These are phyloP conservation scores for Lepus europaeus DNA, from an alignment of 2,113 vertebrate species.

Conservation along the genomic window DNA sequence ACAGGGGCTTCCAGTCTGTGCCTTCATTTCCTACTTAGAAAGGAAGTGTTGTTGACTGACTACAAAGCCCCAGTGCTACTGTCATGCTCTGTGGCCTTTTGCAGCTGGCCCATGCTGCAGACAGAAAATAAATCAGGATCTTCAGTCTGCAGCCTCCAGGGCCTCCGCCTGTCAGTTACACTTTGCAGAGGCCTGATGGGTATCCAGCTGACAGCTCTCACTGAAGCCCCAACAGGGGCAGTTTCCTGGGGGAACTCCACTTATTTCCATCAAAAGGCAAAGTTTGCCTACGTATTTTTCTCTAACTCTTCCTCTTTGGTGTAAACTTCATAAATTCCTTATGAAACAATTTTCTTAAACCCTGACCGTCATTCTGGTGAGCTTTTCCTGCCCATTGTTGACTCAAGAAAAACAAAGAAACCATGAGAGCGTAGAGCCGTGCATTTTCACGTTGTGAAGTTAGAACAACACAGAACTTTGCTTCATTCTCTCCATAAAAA, in stretches of 20 bases:
- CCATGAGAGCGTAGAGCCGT: slow-evolving; percentile 31
- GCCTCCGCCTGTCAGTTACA: slow-evolving; percentile 34
- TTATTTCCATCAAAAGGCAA: slow-evolving; percentile 64
- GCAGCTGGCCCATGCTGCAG: slow-evolving; percentile 21
- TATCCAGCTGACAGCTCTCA: background rate
- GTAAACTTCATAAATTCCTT: slow-evolving; percentile 67
- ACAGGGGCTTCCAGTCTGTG: slow-evolving; percentile 82
- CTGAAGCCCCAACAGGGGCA: background rate
- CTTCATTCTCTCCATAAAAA: slow-evolving; percentile 49
- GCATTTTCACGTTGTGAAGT: slow-evolving; percentile 64
- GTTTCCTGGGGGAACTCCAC: slow-evolving; percentile 16
- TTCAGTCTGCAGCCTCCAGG: slow-evolving; percentile 58
- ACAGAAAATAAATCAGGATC: slow-evolving; percentile 60
- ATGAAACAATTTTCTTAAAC: slow-evolving; percentile 70
- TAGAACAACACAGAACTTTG: slow-evolving; percentile 69
- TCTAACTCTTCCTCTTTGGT: slow-evolving; percentile 57
- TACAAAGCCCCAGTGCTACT: slow-evolving; percentile 82
- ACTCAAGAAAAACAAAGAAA: slow-evolving; percentile 67
- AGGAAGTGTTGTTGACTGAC: slow-evolving; percentile 85
- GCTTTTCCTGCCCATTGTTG: slow-evolving; percentile 3
- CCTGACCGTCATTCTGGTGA: background rate
- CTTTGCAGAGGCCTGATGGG: slow-evolving; percentile 24
- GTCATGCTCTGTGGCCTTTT: slow-evolving; percentile 70
- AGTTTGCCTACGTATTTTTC: slow-evolving; percentile 62
- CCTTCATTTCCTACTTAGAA: slow-evolving; percentile 84